Percentiles rank a stretch among this genome's conserved stretches.
Conservation (phyloP, 2,888 invertebrate genomes). For the Protula sp. region DNA sequence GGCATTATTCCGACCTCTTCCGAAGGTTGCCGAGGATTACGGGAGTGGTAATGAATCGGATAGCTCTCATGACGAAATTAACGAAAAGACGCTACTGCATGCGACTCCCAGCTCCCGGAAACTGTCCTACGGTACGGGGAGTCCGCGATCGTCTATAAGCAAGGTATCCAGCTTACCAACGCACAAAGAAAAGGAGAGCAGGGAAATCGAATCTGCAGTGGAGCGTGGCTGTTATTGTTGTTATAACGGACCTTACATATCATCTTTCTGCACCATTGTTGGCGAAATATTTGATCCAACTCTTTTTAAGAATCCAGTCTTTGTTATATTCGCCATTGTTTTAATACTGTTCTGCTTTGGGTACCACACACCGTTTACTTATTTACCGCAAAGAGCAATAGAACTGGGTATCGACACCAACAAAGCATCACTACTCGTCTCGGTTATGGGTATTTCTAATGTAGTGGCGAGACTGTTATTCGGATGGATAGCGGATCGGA, state of each 20-base stretch:
- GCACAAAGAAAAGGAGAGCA: not conserved
- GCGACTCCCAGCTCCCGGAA: not conserved
- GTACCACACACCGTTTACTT: slow-evolving; percentile 24
- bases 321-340: slow-evolving; percentile 9
- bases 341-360: slow-evolving; percentile 18
- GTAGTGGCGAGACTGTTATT: slow-evolving; percentile 7
- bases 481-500: slow-evolving; percentile 6
- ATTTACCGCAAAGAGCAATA: slow-evolving; percentile 15
- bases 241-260: not conserved
- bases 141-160: not conserved
- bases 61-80: not conserved
- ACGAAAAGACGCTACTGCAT: not conserved
- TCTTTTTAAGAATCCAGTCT: slow-evolving; percentile 9
- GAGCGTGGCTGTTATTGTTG: not conserved
- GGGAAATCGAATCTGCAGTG: not conserved
- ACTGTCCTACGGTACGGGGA: not conserved
- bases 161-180: not conserved
- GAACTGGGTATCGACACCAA: slow-evolving; percentile 9
- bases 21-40: no score
- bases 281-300: not conserved
- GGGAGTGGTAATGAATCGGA: no score
- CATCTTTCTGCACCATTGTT: not conserved
- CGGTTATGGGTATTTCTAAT: slow-evolving; percentile 19
- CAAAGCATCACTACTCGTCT: slow-evolving; percentile 11
- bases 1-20: slow-evolving; percentile 10